A percentile compares a stretch with the other conserved stretches of the same genome.
phyloP scores from a whole-genome alignment of 2,888 invertebrate species.

The Meloe dianella region DNA sequence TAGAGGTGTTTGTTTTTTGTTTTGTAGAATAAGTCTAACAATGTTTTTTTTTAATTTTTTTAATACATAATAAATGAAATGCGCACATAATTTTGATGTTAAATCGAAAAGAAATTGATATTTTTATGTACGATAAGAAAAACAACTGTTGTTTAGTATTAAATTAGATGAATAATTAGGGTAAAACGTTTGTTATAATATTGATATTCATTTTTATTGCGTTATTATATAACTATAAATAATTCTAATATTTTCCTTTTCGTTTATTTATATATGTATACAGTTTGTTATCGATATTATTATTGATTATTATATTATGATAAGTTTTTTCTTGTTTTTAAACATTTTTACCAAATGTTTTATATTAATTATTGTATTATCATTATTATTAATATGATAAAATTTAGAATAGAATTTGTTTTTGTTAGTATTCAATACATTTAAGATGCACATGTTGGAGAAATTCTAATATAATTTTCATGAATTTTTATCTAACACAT shows the following conservation, averaged over 20 bases:
- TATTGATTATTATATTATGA: constrained; percentile 29
- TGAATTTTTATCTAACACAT: constrained; percentile 42
- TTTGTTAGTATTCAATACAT: constrained; percentile 32
- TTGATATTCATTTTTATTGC: constrained; percentile 24
- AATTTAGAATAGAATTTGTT: constrained; percentile 33
- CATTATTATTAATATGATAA: constrained; percentile 32
- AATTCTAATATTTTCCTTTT: too few species aligned
- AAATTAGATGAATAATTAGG: constrained; percentile 17
- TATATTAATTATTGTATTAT: constrained; percentile 32
- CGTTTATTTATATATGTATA: neutral
- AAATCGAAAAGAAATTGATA: constrained; percentile 24
- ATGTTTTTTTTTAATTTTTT: too few species aligned
- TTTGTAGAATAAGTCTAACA: constrained; percentile 19
- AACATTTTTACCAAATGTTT: constrained; percentile 27
- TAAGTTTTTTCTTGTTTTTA: constrained; percentile 27
- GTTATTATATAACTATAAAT: constrained; percentile 35
- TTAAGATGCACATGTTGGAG: constrained; percentile 20
- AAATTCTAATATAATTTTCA: constrained; percentile 59
- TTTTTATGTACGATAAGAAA: constrained; percentile 44
- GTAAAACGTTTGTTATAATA: constrained; percentile 22
- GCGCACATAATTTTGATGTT: constrained; percentile 17
- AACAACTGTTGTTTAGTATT: constrained; percentile 43
- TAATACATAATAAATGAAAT: constrained; percentile 16
- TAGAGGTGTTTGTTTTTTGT: too few species aligned
- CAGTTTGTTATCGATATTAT: neutral